Base-by-base conservation (phyloP, 2,797 vertebrate species). In the Dromococcyx pavoninus region DNA sequence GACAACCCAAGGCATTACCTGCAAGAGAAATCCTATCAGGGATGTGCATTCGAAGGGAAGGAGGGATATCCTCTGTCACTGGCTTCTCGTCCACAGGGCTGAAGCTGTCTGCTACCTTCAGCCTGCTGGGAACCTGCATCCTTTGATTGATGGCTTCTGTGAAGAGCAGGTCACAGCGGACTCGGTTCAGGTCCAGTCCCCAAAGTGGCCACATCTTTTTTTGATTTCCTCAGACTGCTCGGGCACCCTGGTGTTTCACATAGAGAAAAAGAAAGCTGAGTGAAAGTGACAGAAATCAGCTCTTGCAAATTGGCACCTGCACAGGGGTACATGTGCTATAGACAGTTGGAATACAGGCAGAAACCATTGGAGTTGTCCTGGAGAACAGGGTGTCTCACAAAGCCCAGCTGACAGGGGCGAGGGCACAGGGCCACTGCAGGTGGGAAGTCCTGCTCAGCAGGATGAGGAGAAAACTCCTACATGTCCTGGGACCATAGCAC, bases 1-100 rank as follows among this genome's bases (percentile, higher is more conserved):
- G 12, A 69, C 48, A 75, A 24, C 7, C 25, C 30, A 41, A 50
- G 22, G 35, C 66, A 71, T 84, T 83, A 98, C 98, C 98, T 94
- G 97, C 96, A 65, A 98, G 96, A 3, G 98, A 97, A 89, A 98
- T 96, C 96, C 97, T 97, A 12, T 98, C 98, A 5, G 98, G 98
- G 84, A 98, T 95, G 22, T 98, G 97, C 98, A 98, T 98, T 66
- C 37, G 96, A 89, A 98, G 97, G 43, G 97, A 96, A 2, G 94
- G 89, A 32, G 91, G 82, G 14, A 92, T 35, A 33, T 96, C 96
- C 37, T 97, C 97, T 43, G 46, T 6, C 53, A 22, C 66, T 13
- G 32, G 30, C 35, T 43, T 80, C 41, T 92, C 75, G 4, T 71
- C 94, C n/a, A 56, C 64, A 25, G 91, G 83, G 44, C 81, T 88